A percentile compares a stretch with the other conserved stretches of the same genome.
Conservation (phyloP, 2,113 vertebrate genomes). For the Eidolon helvum region DNA sequence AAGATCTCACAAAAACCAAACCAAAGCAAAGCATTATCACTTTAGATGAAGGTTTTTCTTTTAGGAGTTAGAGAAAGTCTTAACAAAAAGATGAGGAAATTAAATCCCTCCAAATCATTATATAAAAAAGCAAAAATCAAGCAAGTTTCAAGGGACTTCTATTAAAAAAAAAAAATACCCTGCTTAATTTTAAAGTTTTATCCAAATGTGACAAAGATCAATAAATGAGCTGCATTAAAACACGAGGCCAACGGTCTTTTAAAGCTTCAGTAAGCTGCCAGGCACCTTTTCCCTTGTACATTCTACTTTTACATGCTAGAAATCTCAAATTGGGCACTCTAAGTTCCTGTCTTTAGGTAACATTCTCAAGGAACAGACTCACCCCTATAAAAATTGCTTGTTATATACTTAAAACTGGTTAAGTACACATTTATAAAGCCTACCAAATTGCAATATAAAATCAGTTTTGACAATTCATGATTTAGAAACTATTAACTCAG, state of each 20-base stretch:
- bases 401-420: neutral
- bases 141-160: constrained; percentile 15
- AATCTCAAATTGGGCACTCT: neutral
- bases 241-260: constrained; percentile 53
- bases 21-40: neutral
- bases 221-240: constrained; percentile 47
- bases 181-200: constrained; percentile 51
- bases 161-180: constrained; percentile 43
- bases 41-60: neutral
- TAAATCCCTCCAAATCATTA: constrained; percentile 28
- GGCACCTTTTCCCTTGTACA: constrained; percentile 70
- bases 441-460: constrained; percentile 64
- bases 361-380: neutral
- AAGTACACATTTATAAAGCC: constrained; percentile 44
- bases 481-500: constrained; percentile 47
- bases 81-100: constrained; percentile 30
- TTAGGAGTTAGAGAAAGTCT: constrained; percentile 30
- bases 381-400: constrained; percentile 39
- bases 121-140: constrained; percentile 20
- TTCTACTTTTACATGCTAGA: constrained; percentile 56
- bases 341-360: constrained; percentile 38
- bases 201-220: constrained; percentile 23
- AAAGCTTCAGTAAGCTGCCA: constrained; percentile 77
- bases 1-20: constrained; percentile 1
- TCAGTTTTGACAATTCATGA: constrained; percentile 20